Base-by-base conservation (phyloP, 92 coral and sea anemone species). In the Porites evermanni region DNA sequence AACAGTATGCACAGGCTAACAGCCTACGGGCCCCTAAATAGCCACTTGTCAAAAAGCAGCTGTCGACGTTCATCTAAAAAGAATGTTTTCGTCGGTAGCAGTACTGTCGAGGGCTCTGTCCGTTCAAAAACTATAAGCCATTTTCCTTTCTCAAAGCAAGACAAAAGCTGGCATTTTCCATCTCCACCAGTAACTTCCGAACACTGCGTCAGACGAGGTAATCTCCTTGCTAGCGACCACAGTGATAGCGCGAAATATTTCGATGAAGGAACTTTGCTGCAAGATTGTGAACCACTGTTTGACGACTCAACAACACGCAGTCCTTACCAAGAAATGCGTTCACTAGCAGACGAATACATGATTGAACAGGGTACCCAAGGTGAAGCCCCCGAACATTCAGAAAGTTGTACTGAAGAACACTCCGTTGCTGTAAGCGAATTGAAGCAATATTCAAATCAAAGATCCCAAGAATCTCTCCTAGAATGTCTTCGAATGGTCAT, bases 121-220 rank as follows among this genome's bases (percentile, higher is more conserved):
- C 53, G 8, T 11, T 20, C 67, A 0, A 19, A 1, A 13, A 64
- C 24, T 13, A 67, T 8, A 0, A 8, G 69, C 23, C 19, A 67
- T 53, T 0, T 12, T 2, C 23, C 51, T 67, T 0, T 23, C 6
- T 0, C 13, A 2, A 3, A 56, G 23, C 59, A 70, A 58, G 75
- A 81, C 32, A 58, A 81, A 72, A 70, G 60, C 44, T 81, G 78
- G 86, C 78, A 81, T 44, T 81, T 81, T 8, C 86, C 78, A 32
- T 19, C 69, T 29, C 70, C 29, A 6, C 19, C 60, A 50, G 26
- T 6, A 24, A 2, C 54, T 18, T 8, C n/a, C 13, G 84, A 16
- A 16, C 13, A 24, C 0, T 18, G 9, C 19, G 16, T 6, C 32
- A 1, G 0, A 17, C 63, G 4, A 20, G 10, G 60, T 54, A 54